phyloP scores from a whole-genome alignment of 2,113 vertebrate genomes.

The Ophiodon elongatus region DNA sequence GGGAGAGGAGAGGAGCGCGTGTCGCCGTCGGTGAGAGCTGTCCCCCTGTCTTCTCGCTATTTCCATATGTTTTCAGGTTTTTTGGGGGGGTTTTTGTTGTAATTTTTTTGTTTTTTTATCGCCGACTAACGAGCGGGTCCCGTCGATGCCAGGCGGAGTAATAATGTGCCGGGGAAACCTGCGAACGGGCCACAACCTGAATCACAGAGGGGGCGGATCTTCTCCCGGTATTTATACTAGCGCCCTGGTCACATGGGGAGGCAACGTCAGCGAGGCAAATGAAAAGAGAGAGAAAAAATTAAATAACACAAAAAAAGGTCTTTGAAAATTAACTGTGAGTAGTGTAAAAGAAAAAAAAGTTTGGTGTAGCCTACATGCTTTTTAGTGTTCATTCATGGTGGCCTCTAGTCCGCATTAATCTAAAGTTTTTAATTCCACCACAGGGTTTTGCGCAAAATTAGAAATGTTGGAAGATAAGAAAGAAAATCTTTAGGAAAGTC shows the following conservation, averaged over 20 bases:
- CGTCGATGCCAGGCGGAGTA: slow-evolving; percentile 26
- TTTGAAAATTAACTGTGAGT: slow-evolving; percentile 72
- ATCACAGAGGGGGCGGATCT: slow-evolving; percentile 90
- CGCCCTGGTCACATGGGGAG: slow-evolving; percentile 88
- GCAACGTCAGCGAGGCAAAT: slow-evolving; percentile 84
- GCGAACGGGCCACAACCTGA: slow-evolving; percentile 83
- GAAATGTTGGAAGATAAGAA: slow-evolving; percentile 38
- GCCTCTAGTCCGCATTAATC: slow-evolving; percentile 36
- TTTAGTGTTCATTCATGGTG: slow-evolving; percentile 66
- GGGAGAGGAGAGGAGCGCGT: slow-evolving; percentile 64
- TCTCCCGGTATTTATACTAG: slow-evolving; percentile 83
- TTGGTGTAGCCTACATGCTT: slow-evolving; percentile 58
- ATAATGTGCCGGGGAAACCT: slow-evolving; percentile 64
- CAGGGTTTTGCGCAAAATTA: slow-evolving; percentile 46
- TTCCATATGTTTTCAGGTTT: slow-evolving; percentile 74
- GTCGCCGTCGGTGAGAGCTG: slow-evolving; percentile 54
- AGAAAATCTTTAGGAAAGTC: slow-evolving; percentile 45
- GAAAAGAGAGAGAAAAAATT: slow-evolving; percentile 47
- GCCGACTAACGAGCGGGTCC: slow-evolving; percentile 41
- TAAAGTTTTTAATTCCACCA: slow-evolving; percentile 42
- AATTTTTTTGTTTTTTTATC: slow-evolving; percentile 18
- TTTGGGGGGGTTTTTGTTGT: too few species aligned
- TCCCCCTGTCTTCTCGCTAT: slow-evolving; percentile 52
- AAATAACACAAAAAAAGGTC: slow-evolving; percentile 38
- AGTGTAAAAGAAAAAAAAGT: slow-evolving; percentile 57